phyloP scores from a whole-genome alignment of 2,113 vertebrate genomes.

The Mustela lutreola region DNA sequence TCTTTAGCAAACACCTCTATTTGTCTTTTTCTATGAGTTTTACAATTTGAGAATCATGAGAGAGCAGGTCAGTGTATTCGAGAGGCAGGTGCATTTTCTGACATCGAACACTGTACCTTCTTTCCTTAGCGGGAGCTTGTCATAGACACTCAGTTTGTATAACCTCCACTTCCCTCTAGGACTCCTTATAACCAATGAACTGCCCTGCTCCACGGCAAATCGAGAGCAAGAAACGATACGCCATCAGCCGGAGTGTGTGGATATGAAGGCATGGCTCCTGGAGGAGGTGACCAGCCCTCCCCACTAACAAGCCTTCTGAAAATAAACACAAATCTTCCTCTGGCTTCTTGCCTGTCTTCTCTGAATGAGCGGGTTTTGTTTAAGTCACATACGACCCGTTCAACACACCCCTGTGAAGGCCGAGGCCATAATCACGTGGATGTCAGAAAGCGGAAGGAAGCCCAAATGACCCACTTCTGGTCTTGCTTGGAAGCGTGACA shows the following conservation, averaged over 20 bases:
- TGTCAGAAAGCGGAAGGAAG: not conserved
- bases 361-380: not conserved
- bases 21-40: not conserved
- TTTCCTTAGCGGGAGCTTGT: not conserved
- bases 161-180: not conserved
- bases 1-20: not conserved
- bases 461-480: not conserved
- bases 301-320: not conserved
- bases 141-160: not conserved
- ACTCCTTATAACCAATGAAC: not conserved
- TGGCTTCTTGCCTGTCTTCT: not conserved
- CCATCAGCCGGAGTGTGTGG: fast-evolving
- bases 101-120: not conserved
- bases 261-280: fast-evolving
- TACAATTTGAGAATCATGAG: not conserved
- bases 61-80: not conserved
- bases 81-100: no score
- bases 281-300: not conserved
- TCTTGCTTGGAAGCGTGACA: slow-evolving; percentile 35
- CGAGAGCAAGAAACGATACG: not conserved
- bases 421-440: not conserved
- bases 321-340: not conserved
- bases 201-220: not conserved
- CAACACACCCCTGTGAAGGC: not conserved
- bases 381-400: not conserved